phyloP scores from a whole-genome alignment of 2,113 vertebrate species.

The Neolamprologus sp. region DNA sequence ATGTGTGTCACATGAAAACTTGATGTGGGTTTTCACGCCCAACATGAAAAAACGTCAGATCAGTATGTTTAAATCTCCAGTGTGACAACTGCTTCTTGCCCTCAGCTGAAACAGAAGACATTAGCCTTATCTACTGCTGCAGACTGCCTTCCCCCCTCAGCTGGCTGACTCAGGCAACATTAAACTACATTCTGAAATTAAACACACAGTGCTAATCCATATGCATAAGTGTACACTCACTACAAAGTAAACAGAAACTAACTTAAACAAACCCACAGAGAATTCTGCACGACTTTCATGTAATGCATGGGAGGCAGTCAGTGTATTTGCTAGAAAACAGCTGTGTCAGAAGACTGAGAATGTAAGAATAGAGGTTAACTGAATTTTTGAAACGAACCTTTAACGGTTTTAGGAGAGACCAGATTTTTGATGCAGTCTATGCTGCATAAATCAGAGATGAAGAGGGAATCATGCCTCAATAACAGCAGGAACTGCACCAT shows the following conservation, averaged over 20 bases:
- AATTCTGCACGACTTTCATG: not conserved
- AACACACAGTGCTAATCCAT: conserved; percentile 45
- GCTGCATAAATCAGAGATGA: not conserved
- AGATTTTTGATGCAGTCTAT: not conserved
- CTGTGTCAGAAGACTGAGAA: not conserved
- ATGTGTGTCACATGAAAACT: not conserved
- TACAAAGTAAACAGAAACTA: conserved; percentile 25
- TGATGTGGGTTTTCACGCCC: not conserved
- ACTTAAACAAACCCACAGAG: not conserved
- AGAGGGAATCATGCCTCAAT: not conserved
- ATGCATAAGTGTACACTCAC: conserved; percentile 24
- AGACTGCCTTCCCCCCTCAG: conserved; percentile 14
- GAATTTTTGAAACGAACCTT: not conserved
- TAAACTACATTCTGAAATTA: conserved; percentile 36
- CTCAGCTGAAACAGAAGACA: conserved; percentile 27
- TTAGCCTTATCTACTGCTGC: conserved; percentile 31
- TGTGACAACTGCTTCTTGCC: conserved; percentile 19
- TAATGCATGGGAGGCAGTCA: not conserved
- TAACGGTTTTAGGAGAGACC: not conserved
- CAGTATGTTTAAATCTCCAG: not conserved
- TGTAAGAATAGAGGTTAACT: not conserved
- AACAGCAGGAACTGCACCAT: not conserved
- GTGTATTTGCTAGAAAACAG: not conserved
- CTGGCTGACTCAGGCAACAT: conserved; percentile 21
- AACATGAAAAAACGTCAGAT: not conserved